Conservation (phyloP, 2,888 invertebrate genomes). For the Macropis europaea region DNA sequence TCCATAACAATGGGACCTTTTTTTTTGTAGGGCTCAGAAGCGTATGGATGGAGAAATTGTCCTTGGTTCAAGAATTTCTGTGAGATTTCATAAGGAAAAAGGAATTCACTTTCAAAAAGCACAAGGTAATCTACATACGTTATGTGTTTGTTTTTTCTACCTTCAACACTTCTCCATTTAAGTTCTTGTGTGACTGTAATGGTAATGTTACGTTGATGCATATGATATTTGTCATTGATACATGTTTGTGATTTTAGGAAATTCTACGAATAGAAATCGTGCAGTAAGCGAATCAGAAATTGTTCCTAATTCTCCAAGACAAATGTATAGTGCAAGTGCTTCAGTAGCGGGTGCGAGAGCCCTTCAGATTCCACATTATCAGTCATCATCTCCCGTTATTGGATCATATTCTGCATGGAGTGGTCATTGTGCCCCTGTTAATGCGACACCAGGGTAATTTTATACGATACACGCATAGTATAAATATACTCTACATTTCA, state of each 20-base stretch:
- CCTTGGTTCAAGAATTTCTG: constrained; percentile 87
- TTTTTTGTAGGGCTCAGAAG: constrained; percentile 86
- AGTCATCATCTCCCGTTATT: constrained; percentile 73
- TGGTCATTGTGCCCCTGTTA: constrained; percentile 70
- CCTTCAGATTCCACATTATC: constrained; percentile 75
- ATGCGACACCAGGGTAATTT: constrained; percentile 67
- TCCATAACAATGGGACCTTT: constrained; percentile 67
- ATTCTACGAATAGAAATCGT: constrained; percentile 58
- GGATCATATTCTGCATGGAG: constrained; percentile 73
- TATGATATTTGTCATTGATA: constrained; percentile 1
- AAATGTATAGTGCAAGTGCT: constrained; percentile 76
- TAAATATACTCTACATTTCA: constrained; percentile 16
- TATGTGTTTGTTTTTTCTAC: neutral
- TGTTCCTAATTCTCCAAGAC: constrained; percentile 67
- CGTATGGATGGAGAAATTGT: constrained; percentile 93
- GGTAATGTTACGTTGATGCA: neutral
- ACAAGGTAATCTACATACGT: constrained; percentile 66
- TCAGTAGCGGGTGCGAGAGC: constrained; percentile 73
- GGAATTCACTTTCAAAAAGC: constrained; percentile 65
- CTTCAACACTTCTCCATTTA: neutral
- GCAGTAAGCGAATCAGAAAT: constrained; percentile 72
- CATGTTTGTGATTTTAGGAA: constrained; percentile 43
- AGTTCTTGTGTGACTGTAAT: neutral
- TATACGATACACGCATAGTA: neutral
- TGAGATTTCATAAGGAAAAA: constrained; percentile 79